Base-by-base conservation (phyloP, 2,888 invertebrate species). In the Ptycholaimellus sp. region DNA sequence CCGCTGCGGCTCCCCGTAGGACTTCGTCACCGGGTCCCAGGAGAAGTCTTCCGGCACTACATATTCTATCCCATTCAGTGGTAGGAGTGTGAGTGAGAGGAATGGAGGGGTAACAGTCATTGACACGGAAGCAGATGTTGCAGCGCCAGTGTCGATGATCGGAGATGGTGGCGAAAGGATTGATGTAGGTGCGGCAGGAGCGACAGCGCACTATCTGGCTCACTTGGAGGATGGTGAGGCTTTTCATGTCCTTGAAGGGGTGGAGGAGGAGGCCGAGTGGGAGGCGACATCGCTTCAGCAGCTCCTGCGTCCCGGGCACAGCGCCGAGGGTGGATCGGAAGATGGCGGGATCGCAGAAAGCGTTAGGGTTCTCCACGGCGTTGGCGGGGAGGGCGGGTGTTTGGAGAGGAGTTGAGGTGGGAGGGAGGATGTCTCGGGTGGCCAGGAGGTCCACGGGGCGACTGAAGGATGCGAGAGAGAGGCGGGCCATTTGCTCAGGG, bases 71-170 rank as follows among this genome's bases (percentile, higher is more conserved):
- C n/a, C n/a, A n/a, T n/a, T n/a, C n/a, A n/a, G n/a, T 19, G 2
- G 19, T 2, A 3, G 5, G 13, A 21, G 9, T 16, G 14, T 17
- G 18, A 14, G 18, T 18, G n/a, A 20, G 14, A 38, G 14, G 6
- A 30, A 16, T 30, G 17, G 14, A 30, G 14, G 17, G 14, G 30
- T 73, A 64, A 83, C 83, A 68, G 61, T 96, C 93, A 62, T 96
- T 99, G 42, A 82, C 74, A 56, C 90, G 70, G 61, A 77, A 87
- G 64, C 96, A 99, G 22, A 96, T 69, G 65, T 96, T 96, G 62
- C 96, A 99, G 60, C 90, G 90, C 96, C 96, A 99, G 52, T 85
- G 71, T 58, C 87, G 76, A 44, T 75, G 73, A 62, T 96, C 96
- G 14, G 85, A 75, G 60, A 99, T 83, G 58, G 76, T 76, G 18